Percentiles rank a stretch among this genome's conserved stretches.
phyloP scores from a whole-genome alignment of 2,797 vertebrate genomes.

The Lemur catta region DNA sequence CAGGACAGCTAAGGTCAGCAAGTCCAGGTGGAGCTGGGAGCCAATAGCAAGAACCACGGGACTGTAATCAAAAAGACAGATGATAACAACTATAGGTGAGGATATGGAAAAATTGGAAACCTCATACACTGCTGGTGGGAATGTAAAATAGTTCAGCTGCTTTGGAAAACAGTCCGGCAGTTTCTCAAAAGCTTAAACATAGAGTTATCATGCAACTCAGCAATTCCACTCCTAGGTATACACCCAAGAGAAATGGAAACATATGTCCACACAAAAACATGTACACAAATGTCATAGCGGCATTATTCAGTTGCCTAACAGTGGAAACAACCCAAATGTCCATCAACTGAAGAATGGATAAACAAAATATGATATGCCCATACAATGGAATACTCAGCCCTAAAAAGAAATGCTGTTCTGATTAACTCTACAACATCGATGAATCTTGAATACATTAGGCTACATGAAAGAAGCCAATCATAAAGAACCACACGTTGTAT shows the following conservation, averaged over 20 bases:
- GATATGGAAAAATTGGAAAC: neutral
- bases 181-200: neutral
- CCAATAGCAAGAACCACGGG: neutral
- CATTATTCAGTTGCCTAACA: neutral
- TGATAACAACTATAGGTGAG: neutral
- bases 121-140: neutral
- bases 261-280: neutral
- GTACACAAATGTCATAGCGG: neutral
- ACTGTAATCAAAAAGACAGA: neutral
- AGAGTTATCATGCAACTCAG: neutral
- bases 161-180: neutral
- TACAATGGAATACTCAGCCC: neutral
- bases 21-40: neutral
- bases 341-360: neutral
- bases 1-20: neutral
- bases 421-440: neutral
- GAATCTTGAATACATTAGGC: neutral
- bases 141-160: neutral
- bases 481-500: neutral
- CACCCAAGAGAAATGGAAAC: constrained; percentile 1
- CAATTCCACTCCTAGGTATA: neutral
- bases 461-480: neutral
- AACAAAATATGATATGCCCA: neutral
- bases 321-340: neutral
- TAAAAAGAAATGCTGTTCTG: neutral